phyloP scores from a whole-genome alignment of 1,140 invertebrate species.

The Papilio aristodemus region DNA sequence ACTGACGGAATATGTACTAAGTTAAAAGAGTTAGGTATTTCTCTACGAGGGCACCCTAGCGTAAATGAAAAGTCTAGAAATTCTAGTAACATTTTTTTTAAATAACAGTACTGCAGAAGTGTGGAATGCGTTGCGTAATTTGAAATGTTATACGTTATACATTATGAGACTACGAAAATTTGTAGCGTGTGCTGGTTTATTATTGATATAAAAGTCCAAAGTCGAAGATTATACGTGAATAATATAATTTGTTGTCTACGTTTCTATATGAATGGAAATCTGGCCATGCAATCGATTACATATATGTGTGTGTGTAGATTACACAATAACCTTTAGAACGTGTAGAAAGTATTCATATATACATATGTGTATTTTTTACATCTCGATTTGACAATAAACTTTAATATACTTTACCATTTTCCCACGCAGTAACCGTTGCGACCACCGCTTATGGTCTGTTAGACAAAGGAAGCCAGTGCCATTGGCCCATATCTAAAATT shows the following conservation, averaged over 20 bases:
- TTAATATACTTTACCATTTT: background rate
- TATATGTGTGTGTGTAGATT: too few species aligned
- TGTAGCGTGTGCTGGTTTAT: background rate
- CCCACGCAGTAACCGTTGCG: background rate
- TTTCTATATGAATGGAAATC: background rate
- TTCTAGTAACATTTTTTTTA: background rate
- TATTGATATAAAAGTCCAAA: background rate
- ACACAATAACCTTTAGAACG: too few species aligned
- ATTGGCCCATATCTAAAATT: slow-evolving; percentile 36
- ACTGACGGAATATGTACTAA: slow-evolving; percentile 16
- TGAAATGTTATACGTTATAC: background rate
- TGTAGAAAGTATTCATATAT: too few species aligned
- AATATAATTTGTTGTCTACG: background rate
- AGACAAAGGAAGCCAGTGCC: slow-evolving; percentile 33
- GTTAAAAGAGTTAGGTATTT: background rate
- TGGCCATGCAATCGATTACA: too few species aligned
- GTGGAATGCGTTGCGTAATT: background rate
- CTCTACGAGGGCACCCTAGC: background rate
- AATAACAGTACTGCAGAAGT: background rate
- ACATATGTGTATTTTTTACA: too few species aligned
- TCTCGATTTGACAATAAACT: background rate
- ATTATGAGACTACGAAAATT: background rate
- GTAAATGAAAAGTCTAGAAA: slow-evolving; percentile 2
- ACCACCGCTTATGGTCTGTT: slow-evolving; percentile 13
- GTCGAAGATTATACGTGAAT: background rate